A percentile compares a stretch with the other conserved stretches of the same genome.
These are phyloP conservation scores for Limnothrissa miodon DNA, from an alignment of 2,113 vertebrate genomes.

Conservation along the genomic window DNA sequence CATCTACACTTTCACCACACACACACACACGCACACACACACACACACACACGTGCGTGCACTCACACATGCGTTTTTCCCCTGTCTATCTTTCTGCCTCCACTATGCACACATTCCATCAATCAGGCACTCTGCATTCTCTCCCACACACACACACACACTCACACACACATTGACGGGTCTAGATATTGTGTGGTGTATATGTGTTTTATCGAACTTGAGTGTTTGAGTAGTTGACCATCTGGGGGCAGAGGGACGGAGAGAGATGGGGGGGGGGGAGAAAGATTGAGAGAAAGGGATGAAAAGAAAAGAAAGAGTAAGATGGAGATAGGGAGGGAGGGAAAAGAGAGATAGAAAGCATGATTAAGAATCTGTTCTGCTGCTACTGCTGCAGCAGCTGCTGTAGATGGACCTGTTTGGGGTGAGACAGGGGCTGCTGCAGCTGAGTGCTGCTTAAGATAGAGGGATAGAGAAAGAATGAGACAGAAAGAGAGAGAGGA, in stretches of 20 bases:
- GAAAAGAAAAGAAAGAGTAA: constrained; percentile 21
- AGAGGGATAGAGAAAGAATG: constrained; percentile 19
- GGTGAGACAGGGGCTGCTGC: neutral
- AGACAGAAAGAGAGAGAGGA: neutral
- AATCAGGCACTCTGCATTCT: constrained; percentile 14
- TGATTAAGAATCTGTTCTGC: neutral
- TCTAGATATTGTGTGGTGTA: no score
- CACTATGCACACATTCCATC: neutral
- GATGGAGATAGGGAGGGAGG: constrained; percentile 19
- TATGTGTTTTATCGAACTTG: neutral
- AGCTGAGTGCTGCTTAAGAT: neutral
- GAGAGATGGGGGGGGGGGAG: neutral
- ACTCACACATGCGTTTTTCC: neutral
- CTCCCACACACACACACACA: constrained; percentile 12
- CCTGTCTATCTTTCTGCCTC: neutral
- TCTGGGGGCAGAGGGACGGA: neutral
- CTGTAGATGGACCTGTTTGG: neutral
- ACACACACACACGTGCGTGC: neutral
- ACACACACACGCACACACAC: neutral
- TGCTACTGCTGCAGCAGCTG: neutral
- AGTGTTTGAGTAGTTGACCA: neutral
- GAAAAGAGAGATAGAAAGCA: neutral
- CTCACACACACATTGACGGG: neutral
- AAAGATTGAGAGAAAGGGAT: neutral
- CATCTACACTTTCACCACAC: neutral